phyloP scores from a whole-genome alignment of 2,113 vertebrate species.

The Apus apus region DNA sequence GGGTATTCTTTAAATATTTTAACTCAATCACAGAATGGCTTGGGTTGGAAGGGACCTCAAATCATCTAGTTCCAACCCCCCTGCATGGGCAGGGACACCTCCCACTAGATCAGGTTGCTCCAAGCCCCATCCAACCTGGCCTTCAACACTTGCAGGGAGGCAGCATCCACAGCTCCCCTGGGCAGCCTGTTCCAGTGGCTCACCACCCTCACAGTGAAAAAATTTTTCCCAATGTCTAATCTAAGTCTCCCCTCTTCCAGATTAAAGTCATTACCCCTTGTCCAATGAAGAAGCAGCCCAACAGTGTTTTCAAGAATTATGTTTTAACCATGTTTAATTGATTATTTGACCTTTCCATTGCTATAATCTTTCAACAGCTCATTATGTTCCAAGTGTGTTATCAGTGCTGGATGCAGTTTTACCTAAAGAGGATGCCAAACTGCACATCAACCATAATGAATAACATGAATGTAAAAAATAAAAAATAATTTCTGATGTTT shows the following conservation, averaged over 20 bases:
- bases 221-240: too few species aligned
- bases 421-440: constrained; percentile 18
- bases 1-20: neutral
- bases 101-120: too few species aligned
- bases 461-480: constrained; percentile 25
- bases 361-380: constrained; percentile 31
- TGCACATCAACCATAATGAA: neutral
- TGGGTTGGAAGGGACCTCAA: too few species aligned
- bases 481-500: neutral
- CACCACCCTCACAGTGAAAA: too few species aligned
- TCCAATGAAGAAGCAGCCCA: neutral
- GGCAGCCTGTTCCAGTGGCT: too few species aligned
- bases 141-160: too few species aligned
- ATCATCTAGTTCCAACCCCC: too few species aligned
- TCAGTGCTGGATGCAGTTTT: neutral
- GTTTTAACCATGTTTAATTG: constrained; percentile 43
- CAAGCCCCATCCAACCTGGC: too few species aligned
- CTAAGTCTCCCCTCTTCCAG: too few species aligned
- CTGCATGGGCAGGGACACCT: too few species aligned
- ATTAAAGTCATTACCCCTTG: too few species aligned
- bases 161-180: too few species aligned
- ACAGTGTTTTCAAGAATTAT: neutral
- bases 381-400: constrained; percentile 22
- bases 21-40: neutral
- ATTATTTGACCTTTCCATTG: constrained; percentile 49